Base-by-base conservation (phyloP, 2,888 invertebrate genomes). In the Melieria crassipennis region DNA sequence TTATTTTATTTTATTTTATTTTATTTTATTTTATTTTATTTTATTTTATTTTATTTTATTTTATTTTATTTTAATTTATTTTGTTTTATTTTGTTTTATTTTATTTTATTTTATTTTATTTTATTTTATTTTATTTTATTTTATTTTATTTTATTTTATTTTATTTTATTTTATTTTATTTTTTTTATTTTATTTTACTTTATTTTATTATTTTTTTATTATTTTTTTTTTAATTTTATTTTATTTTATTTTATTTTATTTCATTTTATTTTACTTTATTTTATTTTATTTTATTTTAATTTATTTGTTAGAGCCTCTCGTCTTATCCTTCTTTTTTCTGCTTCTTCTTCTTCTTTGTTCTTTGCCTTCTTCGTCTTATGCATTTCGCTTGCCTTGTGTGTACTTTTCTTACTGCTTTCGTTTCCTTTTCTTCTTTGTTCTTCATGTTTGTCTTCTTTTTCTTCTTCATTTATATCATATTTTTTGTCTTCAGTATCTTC, bases 221-320 rank as follows among this genome's bases (percentile, higher is more conserved):
- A 48, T 45, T 11, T n/a, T n/a, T n/a, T n/a, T n/a, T n/a, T n/a
- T n/a, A n/a, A n/a, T n/a, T n/a, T 62, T 61, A 45, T 58, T 69
- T 61, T 62, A 62, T 45, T 69, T 55, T 69, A 47, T 30, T 68
- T 67, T 67, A n/a, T 69, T 69, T 62, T 63, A 55, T 46, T 63
- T 48, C 47, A 60, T 55, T 43, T 68, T 47, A 66, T 52, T 65
- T 16, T 65, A 43, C 56, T n/a, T 66, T 66, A 56, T 57, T 30
- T 66, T 58, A 13, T 58, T 57, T 57, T 43, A 11, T 57, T 43
- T 66, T 56, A 56, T n/a, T 57, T 58, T 45, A 67, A 58, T 60
- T 61, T n/a, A 5, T 13, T 30, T 16, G 0, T 63, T 16, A 9
- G 11, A n/a, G n/a, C n/a, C n/a, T 30, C 30, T 30, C 3, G 30